A percentile compares a stretch with the other conserved stretches of the same genome.
These are phyloP conservation scores for Pediacus dermestoides DNA, from an alignment of 2,888 invertebrate species.

Conservation along the genomic window DNA sequence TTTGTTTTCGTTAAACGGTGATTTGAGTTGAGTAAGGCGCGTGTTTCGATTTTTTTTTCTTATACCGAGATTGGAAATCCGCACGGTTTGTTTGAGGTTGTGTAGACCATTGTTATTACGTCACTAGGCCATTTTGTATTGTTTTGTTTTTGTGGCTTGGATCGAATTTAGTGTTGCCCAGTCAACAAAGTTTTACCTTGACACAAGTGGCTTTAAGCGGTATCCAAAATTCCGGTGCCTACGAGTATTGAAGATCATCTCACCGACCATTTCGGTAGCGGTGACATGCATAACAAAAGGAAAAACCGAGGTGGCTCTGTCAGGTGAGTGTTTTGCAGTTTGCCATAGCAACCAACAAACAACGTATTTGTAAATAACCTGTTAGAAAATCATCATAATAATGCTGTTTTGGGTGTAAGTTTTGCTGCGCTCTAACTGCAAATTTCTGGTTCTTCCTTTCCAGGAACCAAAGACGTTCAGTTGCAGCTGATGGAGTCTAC, in stretches of 20 bases:
- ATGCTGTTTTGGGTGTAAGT: too few relatives aligned
- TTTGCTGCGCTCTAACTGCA: too few relatives aligned
- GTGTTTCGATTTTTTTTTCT: too few relatives aligned
- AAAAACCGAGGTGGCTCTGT: constrained; percentile 78
- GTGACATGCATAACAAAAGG: constrained; percentile 75
- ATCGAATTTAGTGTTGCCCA: too few relatives aligned
- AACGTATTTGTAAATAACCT: too few relatives aligned
- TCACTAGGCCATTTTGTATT: constrained; percentile 51
- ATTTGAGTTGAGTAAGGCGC: constrained; percentile 39
- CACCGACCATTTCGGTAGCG: constrained; percentile 72
- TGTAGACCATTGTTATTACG: too few relatives aligned
- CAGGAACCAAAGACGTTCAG: constrained; percentile 67
- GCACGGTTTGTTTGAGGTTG: too few relatives aligned
- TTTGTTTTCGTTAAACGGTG: too few relatives aligned
- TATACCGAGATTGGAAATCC: too few relatives aligned
- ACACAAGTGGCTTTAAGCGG: constrained; percentile 22
- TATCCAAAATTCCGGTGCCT: constrained; percentile 80
- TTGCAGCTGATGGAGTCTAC: constrained; percentile 81
- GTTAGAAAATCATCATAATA: too few relatives aligned
- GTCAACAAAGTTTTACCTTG: too few relatives aligned
- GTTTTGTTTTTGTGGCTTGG: neutral
- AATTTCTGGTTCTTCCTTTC: constrained; percentile 13
- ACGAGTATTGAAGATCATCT: constrained; percentile 76
- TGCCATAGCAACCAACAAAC: too few relatives aligned
- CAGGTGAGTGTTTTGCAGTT: constrained; percentile 63